Conservation (phyloP, 2,888 invertebrate species). For the Helicoverpa assulta region DNA sequence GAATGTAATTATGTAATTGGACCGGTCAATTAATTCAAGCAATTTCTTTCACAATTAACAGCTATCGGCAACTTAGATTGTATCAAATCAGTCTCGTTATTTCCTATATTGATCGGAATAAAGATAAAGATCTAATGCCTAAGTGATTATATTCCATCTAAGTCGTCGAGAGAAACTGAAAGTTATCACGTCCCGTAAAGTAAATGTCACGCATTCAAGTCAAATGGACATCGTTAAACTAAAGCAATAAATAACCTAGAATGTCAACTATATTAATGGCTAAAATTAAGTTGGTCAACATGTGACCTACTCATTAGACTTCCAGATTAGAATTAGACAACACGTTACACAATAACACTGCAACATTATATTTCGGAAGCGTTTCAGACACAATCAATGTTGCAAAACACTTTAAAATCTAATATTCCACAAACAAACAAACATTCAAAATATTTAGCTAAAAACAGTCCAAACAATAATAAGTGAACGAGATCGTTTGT, state of each 20-base stretch:
- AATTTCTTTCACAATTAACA: slow-evolving; percentile 53
- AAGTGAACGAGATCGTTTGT: slow-evolving; percentile 49
- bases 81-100: slow-evolving; percentile 46
- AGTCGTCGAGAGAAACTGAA: slow-evolving; percentile 47
- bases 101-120: slow-evolving; percentile 35
- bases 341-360: not conserved
- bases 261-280: not conserved
- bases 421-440: slow-evolving; percentile 26
- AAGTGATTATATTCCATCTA: slow-evolving; percentile 31
- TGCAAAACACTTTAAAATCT: slow-evolving; percentile 12
- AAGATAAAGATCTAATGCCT: slow-evolving; percentile 41
- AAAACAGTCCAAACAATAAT: slow-evolving; percentile 42
- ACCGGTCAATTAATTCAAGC: slow-evolving; percentile 46
- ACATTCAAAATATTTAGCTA: slow-evolving; percentile 32
- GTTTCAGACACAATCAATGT: not conserved
- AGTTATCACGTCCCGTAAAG: slow-evolving; percentile 33
- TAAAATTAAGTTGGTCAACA: not conserved
- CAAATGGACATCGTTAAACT: slow-evolving; percentile 1
- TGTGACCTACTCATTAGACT: not conserved
- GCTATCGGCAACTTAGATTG: slow-evolving; percentile 38
- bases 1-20: slow-evolving; percentile 33
- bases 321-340: not conserved
- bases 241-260: slow-evolving; percentile 9
- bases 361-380: slow-evolving; percentile 4
- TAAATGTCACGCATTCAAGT: slow-evolving; percentile 32